These are phyloP conservation scores for Drosophila arizonae DNA, from an alignment of 1,140 invertebrate genomes.

Conservation along the genomic window DNA sequence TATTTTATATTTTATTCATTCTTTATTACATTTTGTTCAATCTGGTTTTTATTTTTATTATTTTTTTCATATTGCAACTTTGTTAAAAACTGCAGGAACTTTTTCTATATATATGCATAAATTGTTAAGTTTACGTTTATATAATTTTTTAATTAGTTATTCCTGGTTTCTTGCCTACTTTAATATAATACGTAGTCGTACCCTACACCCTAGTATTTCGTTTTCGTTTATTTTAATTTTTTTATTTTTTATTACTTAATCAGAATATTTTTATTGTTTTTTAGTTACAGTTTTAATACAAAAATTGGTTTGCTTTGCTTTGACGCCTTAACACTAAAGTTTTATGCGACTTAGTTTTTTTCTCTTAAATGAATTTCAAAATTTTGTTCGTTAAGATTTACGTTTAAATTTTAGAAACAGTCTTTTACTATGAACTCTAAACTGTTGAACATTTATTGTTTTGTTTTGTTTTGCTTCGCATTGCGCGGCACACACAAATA, in stretches of 20 bases:
- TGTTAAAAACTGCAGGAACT: constrained; percentile 77
- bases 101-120: constrained; percentile 55
- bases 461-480: constrained; percentile 4
- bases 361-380: constrained; percentile 33
- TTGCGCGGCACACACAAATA: constrained; percentile 19
- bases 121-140: constrained; percentile 35
- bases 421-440: constrained; percentile 81
- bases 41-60: constrained; percentile 9
- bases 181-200: constrained; percentile 38
- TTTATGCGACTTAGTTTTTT: constrained; percentile 30
- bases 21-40: constrained; percentile 14
- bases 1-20: constrained; percentile 19
- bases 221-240: constrained; percentile 30
- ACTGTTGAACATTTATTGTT: constrained; percentile 45
- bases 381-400: constrained; percentile 36
- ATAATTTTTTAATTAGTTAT: constrained; percentile 27
- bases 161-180: constrained; percentile 45
- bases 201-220: constrained; percentile 66
- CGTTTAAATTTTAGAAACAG: constrained; percentile 74
- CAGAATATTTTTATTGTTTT: constrained; percentile 4
- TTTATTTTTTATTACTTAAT: constrained; percentile 34
- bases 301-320: constrained; percentile 53
- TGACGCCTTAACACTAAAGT: constrained; percentile 62
- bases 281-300: constrained; percentile 59
- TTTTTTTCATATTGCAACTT: constrained; percentile 65